Percentiles rank a stretch among this genome's conserved stretches.
Conservation (phyloP, 2,113 vertebrate genomes). For the Bubo blakistoni region DNA sequence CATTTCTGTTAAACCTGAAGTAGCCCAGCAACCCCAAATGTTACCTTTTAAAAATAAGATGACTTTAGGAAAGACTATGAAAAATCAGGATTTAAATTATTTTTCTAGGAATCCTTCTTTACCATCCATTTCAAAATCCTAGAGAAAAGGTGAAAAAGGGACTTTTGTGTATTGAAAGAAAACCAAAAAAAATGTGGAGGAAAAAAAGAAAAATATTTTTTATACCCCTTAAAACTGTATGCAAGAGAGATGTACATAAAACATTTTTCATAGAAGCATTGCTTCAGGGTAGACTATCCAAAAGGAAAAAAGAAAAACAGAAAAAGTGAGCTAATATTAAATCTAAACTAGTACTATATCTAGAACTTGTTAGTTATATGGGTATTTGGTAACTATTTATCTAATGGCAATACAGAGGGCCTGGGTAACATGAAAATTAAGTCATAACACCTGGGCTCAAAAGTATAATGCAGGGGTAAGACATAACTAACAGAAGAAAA, state of each 20-base stretch:
- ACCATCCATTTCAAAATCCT: neutral
- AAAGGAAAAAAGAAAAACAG: neutral
- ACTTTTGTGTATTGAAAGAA: neutral
- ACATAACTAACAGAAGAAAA: constrained; percentile 48
- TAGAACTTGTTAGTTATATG: neutral
- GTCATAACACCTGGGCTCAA: constrained; percentile 31
- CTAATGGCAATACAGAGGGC: neutral
- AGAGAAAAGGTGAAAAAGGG: neutral
- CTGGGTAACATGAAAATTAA: constrained; percentile 1
- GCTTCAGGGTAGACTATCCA: neutral
- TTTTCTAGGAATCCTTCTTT: neutral
- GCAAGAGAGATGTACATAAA: neutral
- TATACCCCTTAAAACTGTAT: neutral
- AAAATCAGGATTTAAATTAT: neutral
- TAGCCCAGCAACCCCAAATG: neutral
- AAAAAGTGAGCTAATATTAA: neutral
- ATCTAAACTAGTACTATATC: neutral
- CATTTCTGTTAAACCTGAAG: neutral
- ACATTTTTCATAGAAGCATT: neutral
- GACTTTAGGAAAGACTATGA: neutral
- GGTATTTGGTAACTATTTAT: neutral
- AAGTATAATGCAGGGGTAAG: neutral
- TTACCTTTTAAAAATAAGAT: neutral
- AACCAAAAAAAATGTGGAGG: neutral
- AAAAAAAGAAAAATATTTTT: neutral